phyloP scores from a whole-genome alignment of 2,888 invertebrate genomes.

The Netelia melanura region DNA sequence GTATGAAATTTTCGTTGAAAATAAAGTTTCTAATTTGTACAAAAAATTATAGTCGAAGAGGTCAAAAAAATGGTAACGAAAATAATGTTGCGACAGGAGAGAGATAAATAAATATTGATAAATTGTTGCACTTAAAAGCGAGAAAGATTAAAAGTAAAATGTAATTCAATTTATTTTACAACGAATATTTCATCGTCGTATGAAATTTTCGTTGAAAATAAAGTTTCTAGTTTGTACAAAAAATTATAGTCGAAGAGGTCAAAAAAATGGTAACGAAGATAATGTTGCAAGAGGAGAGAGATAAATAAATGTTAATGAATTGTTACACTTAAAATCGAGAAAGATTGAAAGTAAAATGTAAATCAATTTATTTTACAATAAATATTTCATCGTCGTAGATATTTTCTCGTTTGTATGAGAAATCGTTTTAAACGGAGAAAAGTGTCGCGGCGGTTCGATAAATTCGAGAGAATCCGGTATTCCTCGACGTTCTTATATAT shows the following conservation, averaged over 20 bases:
- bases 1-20: no score
- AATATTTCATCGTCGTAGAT: background rate
- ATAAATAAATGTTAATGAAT: background rate
- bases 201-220: no score
- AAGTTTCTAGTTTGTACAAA: background rate
- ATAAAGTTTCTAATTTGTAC: no score
- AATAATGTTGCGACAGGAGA: background rate
- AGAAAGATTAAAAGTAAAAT: no score
- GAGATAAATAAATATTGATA: background rate
- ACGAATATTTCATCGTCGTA: background rate
- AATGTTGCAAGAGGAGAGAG: background rate
- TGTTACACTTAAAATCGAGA: no score
- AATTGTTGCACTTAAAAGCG: no score
- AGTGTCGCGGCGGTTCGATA: conserved; percentile 32
- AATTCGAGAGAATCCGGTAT: conserved; percentile 24
- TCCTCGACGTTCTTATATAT: background rate
- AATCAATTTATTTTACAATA: background rate
- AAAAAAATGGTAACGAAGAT: background rate
- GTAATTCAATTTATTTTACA: background rate
- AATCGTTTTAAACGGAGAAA: conserved; percentile 5
- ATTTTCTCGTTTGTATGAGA: background rate
- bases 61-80: background rate
- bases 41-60: conserved; percentile 7
- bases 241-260: conserved; percentile 9
- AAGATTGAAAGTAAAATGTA: no score